A percentile compares a stretch with the other conserved stretches of the same genome.
Evolutionary conservation across 1,140 invertebrate species (phyloP).

Genomic region (Pteromalus puparum): DNA sequence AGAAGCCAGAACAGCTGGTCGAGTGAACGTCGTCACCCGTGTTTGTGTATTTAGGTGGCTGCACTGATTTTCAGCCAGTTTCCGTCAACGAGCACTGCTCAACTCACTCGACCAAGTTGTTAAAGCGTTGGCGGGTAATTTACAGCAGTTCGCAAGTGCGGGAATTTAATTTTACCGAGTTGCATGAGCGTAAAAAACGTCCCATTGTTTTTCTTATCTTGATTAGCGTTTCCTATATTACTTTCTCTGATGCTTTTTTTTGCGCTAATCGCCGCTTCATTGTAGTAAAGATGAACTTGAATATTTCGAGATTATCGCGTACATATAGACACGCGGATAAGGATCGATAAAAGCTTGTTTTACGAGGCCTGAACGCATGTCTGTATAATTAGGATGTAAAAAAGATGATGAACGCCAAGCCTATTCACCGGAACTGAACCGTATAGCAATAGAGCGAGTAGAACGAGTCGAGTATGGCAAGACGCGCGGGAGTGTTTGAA

Average conservation of each 20-base stretch:
- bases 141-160: background rate
- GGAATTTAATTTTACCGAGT: background rate
- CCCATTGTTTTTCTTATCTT: background rate
- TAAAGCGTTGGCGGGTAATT: background rate
- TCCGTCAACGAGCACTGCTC: background rate
- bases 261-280: background rate
- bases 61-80: background rate
- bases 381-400: too few relatives aligned
- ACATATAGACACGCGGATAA: background rate
- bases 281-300: background rate
- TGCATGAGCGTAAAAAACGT: background rate
- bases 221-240: background rate
- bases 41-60: background rate
- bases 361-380: background rate
- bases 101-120: background rate
- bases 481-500: background rate
- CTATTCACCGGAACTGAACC: too few relatives aligned
- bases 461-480: too few relatives aligned
- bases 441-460: too few relatives aligned
- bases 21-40: background rate
- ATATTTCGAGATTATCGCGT: background rate
- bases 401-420: too few relatives aligned
- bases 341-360: background rate
- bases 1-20: background rate
- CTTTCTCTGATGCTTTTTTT: too few relatives aligned